These are phyloP conservation scores for Apodemus sylvaticus DNA, from an alignment of 2,113 vertebrate species.

Conservation along the genomic window DNA sequence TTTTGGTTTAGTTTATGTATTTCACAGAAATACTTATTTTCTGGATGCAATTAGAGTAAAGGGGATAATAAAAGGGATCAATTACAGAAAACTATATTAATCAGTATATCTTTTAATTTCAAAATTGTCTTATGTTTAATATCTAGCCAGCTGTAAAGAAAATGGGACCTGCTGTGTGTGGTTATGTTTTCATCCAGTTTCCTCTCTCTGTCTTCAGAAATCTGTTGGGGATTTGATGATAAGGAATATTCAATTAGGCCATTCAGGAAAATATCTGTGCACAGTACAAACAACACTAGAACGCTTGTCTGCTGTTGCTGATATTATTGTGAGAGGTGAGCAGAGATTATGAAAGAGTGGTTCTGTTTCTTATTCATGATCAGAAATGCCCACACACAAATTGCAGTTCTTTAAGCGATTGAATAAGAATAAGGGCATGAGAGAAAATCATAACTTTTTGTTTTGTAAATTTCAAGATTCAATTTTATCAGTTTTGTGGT, in stretches of 20 bases:
- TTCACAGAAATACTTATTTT: conserved; percentile 72
- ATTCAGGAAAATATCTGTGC: conserved; percentile 93
- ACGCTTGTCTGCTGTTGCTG: conserved; percentile 89
- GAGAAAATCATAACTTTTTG: background rate
- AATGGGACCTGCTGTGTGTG: conserved; percentile 48
- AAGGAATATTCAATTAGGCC: conserved; percentile 92
- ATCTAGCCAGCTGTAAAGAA: conserved; percentile 75
- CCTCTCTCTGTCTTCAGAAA: conserved; percentile 84
- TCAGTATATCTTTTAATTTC: conserved; percentile 78
- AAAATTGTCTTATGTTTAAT: conserved; percentile 72
- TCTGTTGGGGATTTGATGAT: conserved; percentile 94
- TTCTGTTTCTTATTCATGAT: background rate
- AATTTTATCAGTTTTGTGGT: background rate
- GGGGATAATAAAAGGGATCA: conserved; percentile 73
- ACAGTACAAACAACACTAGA: conserved; percentile 91
- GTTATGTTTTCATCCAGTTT: conserved; percentile 55
- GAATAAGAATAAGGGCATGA: background rate
- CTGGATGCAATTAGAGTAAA: conserved; percentile 79
- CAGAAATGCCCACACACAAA: background rate
- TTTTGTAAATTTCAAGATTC: background rate
- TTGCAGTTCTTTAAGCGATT: background rate
- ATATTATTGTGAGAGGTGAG: conserved; percentile 93
- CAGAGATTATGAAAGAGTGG: background rate
- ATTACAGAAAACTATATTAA: conserved; percentile 73
- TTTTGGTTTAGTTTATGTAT: conserved; percentile 78